These are phyloP conservation scores for Tineola bisselliella DNA, from an alignment of 2,888 invertebrate genomes.

Conservation along the genomic window DNA sequence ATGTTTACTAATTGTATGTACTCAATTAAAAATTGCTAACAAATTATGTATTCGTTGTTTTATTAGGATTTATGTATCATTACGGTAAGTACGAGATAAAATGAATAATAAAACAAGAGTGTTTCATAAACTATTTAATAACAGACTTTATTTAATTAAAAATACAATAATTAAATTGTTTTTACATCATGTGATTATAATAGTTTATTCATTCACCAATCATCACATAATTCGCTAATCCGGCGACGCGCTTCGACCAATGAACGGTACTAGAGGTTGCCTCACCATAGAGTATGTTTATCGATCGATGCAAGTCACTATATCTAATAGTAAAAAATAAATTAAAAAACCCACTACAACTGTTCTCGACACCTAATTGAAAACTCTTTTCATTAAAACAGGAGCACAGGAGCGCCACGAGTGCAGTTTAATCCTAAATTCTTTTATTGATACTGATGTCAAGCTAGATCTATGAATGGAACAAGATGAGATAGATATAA, in stretches of 20 bases:
- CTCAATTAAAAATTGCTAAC: not conserved
- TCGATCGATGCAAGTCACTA: too few species aligned
- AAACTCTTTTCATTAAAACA: not conserved
- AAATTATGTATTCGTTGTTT: not conserved
- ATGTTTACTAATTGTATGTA: not conserved
- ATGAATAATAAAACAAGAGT: too few species aligned
- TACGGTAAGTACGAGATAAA: too few species aligned
- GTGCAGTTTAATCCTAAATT: too few species aligned
- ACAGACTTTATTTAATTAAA: slow-evolving; percentile 46
- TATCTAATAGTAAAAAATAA: not conserved
- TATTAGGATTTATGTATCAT: too few species aligned
- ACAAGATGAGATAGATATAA: too few species aligned
- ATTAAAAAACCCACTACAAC: slow-evolving; percentile 1
- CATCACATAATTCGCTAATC: not conserved
- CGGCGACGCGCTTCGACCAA: not conserved
- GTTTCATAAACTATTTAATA: slow-evolving; percentile 27
- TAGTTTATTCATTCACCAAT: not conserved
- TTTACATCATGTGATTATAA: slow-evolving; percentile 18
- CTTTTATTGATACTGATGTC: too few species aligned
- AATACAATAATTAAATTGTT: slow-evolving; percentile 53
- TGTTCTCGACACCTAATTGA: not conserved
- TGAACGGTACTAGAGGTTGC: too few species aligned
- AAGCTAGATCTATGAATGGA: too few species aligned
- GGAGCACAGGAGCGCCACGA: not conserved
- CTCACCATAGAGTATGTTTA: too few species aligned